Conservation (phyloP, 2,797 vertebrate species). For the Esox masquinongy region DNA sequence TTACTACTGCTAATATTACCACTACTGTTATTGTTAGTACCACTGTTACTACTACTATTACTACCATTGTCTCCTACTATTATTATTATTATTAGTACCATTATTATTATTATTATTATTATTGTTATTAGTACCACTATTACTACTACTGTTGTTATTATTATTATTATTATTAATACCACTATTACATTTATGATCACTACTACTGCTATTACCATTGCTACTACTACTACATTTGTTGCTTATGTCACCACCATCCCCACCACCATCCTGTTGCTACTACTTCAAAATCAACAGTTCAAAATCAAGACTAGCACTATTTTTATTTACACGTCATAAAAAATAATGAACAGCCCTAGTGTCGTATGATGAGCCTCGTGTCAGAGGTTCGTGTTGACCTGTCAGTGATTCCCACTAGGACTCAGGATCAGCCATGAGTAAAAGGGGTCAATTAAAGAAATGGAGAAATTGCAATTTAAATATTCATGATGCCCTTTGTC, state of each 20-base stretch:
- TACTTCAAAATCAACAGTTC: background rate
- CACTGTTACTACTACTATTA: background rate
- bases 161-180: background rate
- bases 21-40: background rate
- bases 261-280: background rate
- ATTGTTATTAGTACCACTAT: background rate
- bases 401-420: constrained; percentile 8
- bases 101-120: background rate
- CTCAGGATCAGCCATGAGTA: constrained; percentile 25
- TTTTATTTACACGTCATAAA: constrained; percentile 37
- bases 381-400: constrained; percentile 37
- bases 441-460: constrained; percentile 65
- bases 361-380: constrained; percentile 43
- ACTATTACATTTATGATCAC: background rate
- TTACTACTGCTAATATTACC: background rate
- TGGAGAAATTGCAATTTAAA: constrained; percentile 75
- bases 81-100: background rate
- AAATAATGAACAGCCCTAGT: constrained; percentile 15
- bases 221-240: background rate
- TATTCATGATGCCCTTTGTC: constrained; percentile 75
- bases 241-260: background rate
- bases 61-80: background rate
- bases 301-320: background rate
- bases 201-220: background rate
- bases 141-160: background rate